Conservation (phyloP, 2,888 invertebrate genomes). For the Smittia sp. region DNA sequence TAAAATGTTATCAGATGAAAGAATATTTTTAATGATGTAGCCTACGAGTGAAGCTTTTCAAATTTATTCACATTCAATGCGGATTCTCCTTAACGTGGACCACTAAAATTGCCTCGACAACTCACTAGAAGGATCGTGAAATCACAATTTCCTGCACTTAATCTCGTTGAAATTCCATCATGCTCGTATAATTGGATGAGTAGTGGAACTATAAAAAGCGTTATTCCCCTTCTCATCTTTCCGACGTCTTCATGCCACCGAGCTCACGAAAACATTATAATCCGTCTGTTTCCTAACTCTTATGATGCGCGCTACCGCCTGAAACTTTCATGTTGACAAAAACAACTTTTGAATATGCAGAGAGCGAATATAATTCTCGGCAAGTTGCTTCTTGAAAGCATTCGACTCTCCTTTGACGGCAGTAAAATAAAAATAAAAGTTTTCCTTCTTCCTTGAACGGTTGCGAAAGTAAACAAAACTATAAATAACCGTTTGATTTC, state of each 20-base stretch:
- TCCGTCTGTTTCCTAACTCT: background rate
- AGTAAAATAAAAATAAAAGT: conserved; percentile 13
- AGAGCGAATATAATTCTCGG: background rate
- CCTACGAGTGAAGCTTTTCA: too few relatives aligned
- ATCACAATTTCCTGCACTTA: too few relatives aligned
- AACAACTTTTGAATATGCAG: background rate
- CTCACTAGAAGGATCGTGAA: too few relatives aligned
- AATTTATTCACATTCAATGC: too few relatives aligned
- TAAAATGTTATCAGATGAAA: too few relatives aligned
- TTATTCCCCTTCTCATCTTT: background rate
- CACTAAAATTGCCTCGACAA: too few relatives aligned
- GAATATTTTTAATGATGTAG: too few relatives aligned
- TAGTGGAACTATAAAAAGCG: background rate
- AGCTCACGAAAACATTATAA: background rate
- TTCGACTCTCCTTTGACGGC: background rate
- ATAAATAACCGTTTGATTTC: conserved; percentile 22
- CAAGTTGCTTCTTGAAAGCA: background rate
- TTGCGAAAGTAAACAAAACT: conserved; percentile 10
- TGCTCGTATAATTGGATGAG: background rate
- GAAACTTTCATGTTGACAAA: background rate
- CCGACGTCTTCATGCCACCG: background rate
- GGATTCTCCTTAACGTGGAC: too few relatives aligned
- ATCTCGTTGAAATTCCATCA: background rate
- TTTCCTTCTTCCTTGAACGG: background rate
- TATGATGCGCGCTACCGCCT: background rate